Base-by-base conservation (phyloP, 2,113 vertebrate species). In the Zonotrichia leucophrys region DNA sequence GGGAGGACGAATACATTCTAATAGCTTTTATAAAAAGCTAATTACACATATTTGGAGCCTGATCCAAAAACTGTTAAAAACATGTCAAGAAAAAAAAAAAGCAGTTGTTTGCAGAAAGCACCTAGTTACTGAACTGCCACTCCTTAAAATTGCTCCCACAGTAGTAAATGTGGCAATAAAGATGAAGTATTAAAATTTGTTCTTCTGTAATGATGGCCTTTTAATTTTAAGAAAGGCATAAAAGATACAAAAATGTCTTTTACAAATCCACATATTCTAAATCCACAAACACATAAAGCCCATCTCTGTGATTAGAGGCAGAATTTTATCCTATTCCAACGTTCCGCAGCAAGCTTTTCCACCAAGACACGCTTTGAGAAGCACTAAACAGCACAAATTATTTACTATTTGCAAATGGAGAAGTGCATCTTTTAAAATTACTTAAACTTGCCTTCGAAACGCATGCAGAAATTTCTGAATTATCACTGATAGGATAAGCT, bases 1-100 rank as follows among this genome's bases (percentile, higher is more conserved):
- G 78, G 50, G 90, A 95, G 35, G 42, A 87, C 9, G 3, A 93
- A 89, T 87, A 80, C 5, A 63, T 10, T 63, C 11, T 66, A 91
- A 88, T 53, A 73, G 66, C 58, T 94, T 96, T 94, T 80, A 88
- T 87, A 75, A 67, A 90, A 85, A 89, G 28, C 11, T 81, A 84
- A 89, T 91, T 94, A 89, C 33, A 80, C 14, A 14, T 94, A 82
- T 96, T 76, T 92, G 81, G 72, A 60, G 72, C 30, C 59, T 63
- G 27, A 90, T 77, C 31, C 80, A 82, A 94, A 74, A 37, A 73
- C 58, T 12, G 17, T 67, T 96, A 90, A 87, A 97, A 96, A 91
- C 27, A 86, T 3, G 18, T n/a, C 1, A 23, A 82, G 85, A 94
- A 89, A 46, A 30, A 59, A 59, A 44, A 93, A n/a, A 33, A 84